Conservation (phyloP, 1,140 invertebrate genomes). For the Drosophila nannoptera region DNA sequence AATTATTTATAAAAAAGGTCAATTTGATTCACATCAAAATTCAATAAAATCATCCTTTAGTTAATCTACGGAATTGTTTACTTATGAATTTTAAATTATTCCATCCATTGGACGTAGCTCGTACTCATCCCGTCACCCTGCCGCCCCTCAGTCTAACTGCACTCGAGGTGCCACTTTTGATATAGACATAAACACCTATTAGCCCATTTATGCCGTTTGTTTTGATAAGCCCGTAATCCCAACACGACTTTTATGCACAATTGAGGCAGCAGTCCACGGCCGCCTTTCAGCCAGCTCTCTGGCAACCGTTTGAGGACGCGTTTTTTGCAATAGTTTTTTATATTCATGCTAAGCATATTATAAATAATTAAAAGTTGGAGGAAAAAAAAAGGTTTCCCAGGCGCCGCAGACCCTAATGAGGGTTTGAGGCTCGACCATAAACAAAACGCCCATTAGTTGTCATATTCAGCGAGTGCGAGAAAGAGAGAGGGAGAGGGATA, state of each 20-base stretch:
- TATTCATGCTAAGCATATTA: conserved; percentile 56
- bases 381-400: conserved; percentile 25
- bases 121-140: too few relatives aligned
- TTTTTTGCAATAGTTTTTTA: conserved; percentile 20
- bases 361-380: conserved; percentile 61
- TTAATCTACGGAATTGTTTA: too few relatives aligned
- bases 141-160: neutral
- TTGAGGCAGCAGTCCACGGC: conserved; percentile 25
- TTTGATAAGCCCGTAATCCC: conserved; percentile 9
- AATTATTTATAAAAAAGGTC: too few relatives aligned
- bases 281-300: conserved; percentile 49
- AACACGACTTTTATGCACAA: conserved; percentile 23
- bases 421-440: conserved; percentile 46
- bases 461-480: conserved; percentile 45
- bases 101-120: too few relatives aligned
- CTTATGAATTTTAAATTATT: too few relatives aligned
- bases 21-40: too few relatives aligned
- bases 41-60: too few relatives aligned
- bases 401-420: conserved; percentile 14
- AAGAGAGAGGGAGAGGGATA: too few relatives aligned
- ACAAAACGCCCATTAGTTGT: conserved; percentile 68
- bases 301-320: conserved; percentile 29
- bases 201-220: neutral
- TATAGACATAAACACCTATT: conserved; percentile 22
- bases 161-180: conserved; percentile 7